Percentiles rank a stretch among this genome's conserved stretches.
Evolutionary conservation across 2,888 invertebrate genomes (phyloP).

Genomic region (Acanthopleura granulata): DNA sequence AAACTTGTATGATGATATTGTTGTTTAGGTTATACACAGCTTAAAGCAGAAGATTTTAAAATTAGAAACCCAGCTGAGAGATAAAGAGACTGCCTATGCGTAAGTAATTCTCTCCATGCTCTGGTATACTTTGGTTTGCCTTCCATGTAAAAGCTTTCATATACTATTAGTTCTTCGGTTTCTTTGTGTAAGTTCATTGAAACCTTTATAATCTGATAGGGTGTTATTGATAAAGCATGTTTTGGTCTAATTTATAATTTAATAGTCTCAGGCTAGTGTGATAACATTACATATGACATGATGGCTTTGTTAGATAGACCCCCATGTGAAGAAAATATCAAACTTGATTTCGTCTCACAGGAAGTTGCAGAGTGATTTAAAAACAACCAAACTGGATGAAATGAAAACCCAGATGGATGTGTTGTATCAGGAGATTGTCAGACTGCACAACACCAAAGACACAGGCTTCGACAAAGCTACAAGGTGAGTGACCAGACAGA

Average conservation of each 20-base stretch:
- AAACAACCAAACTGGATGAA: constrained; percentile 67
- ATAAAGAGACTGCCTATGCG: constrained; percentile 63
- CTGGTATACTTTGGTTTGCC: no score
- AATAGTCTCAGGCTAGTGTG: no score
- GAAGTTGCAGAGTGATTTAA: constrained; percentile 66
- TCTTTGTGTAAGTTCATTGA: no score
- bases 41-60: constrained; percentile 68
- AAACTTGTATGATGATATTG: background rate
- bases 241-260: no score
- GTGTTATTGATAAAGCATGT: no score
- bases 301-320: no score
- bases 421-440: constrained; percentile 62
- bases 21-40: constrained; percentile 59
- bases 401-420: constrained; percentile 65
- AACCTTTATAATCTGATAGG: no score
- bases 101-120: constrained; percentile 35
- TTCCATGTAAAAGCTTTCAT: no score
- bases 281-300: no score
- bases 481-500: constrained; percentile 25
- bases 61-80: constrained; percentile 65
- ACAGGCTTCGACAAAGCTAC: constrained; percentile 40
- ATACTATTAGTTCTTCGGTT: no score
- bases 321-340: no score
- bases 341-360: constrained; percentile 36
- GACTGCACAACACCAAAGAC: constrained; percentile 60